Conservation (phyloP, 2,797 vertebrate species). For the Tympanoctomys barrerae region DNA sequence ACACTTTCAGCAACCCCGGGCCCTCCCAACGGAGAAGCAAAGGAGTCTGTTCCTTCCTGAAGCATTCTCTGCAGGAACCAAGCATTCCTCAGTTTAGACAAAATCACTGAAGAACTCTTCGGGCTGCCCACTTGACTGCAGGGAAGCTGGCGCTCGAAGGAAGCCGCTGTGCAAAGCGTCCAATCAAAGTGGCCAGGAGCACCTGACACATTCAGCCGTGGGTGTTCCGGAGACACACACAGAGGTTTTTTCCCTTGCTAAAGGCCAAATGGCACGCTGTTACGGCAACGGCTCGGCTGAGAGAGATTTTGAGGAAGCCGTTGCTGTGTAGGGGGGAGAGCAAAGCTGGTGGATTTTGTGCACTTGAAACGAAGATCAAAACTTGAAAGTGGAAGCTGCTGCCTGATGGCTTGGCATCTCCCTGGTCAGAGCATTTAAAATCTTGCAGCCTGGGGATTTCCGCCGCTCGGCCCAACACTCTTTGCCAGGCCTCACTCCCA, state of each 20-base stretch:
- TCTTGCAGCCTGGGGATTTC: not conserved
- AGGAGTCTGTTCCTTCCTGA: not conserved
- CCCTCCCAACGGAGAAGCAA: not conserved
- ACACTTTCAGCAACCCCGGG: not conserved
- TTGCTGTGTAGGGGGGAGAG: not conserved
- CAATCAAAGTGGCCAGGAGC: constrained; percentile 7
- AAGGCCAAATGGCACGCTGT: constrained; percentile 68
- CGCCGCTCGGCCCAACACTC: not conserved
- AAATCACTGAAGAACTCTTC: not conserved
- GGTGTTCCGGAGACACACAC: constrained; percentile 62
- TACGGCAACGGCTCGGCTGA: constrained; percentile 23
- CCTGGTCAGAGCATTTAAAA: constrained; percentile 33
- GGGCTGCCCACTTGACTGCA: constrained; percentile 5
- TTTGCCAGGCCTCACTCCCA: constrained; percentile 21
- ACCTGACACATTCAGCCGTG: constrained; percentile 40
- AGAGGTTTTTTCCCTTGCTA: constrained; percentile 63
- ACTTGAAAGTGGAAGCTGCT: constrained; percentile 18
- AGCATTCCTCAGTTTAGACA: not conserved
- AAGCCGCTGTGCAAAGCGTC: constrained; percentile 22
- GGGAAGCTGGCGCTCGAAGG: not conserved
- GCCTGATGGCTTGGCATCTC: constrained; percentile 61
- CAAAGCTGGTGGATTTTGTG: constrained; percentile 59
- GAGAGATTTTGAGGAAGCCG: constrained; percentile 73
- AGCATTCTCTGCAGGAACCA: constrained; percentile 42
- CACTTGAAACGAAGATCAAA: constrained; percentile 61